Conservation (phyloP, 92 coral and sea anemone species). For the Palythoa heliodiscus region DNA sequence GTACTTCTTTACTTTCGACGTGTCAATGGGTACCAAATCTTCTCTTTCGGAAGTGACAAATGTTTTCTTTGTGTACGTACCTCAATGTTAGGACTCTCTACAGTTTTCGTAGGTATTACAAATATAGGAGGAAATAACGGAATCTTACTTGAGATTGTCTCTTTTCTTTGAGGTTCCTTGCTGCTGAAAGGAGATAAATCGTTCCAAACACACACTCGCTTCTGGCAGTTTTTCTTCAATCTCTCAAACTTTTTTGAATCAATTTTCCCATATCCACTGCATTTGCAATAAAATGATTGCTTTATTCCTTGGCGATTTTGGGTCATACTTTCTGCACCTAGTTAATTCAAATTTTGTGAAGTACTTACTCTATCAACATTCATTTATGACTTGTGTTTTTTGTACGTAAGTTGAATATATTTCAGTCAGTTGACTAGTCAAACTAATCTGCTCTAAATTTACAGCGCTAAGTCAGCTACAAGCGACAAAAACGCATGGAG, state of each 20-base stretch:
- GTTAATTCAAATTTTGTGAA: background rate
- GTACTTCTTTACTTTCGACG: background rate
- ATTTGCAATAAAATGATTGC: conserved; percentile 15
- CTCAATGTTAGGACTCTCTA: background rate
- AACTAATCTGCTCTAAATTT: background rate
- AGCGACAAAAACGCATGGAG: background rate
- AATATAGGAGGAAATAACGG: conserved; percentile 16
- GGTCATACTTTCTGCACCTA: background rate
- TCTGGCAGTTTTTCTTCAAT: conserved; percentile 8
- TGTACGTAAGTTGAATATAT: background rate
- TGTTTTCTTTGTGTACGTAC: background rate
- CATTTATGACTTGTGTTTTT: background rate
- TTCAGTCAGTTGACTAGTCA: background rate
- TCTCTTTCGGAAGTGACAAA: background rate
- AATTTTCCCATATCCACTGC: conserved; percentile 36
- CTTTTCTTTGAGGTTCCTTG: background rate
- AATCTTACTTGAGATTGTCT: background rate
- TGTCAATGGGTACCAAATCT: background rate
- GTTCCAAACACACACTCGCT: conserved; percentile 9
- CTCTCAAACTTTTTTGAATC: conserved; percentile 29
- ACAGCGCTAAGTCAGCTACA: background rate
- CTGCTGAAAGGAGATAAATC: conserved; percentile 22
- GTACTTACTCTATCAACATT: background rate
- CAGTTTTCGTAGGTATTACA: background rate
- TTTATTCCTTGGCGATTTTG: conserved; percentile 3